Evolutionary conservation across 2,113 vertebrate species (phyloP).

Genomic region (Protomyctophum bolini): DNA sequence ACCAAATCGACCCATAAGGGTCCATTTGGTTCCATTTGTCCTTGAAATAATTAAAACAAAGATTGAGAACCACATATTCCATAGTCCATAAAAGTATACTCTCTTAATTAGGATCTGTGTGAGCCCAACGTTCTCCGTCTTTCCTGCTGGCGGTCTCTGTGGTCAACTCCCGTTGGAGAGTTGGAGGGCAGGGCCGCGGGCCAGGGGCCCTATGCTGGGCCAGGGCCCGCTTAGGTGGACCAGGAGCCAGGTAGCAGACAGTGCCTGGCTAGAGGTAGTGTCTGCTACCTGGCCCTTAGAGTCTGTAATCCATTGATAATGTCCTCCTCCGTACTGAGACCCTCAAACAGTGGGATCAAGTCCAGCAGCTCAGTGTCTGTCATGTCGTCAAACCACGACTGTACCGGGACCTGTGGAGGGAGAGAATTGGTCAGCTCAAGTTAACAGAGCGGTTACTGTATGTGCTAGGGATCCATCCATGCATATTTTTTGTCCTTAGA

Average conservation of each 20-base stretch:
- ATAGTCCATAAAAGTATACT: no score
- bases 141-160: not conserved
- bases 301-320: constrained; percentile 91
- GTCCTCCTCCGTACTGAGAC: constrained; percentile 91
- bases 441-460: no score
- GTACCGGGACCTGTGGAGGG: constrained; percentile 89
- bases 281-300: constrained; percentile 93
- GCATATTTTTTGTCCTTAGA: no score
- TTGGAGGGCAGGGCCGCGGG: not conserved
- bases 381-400: constrained; percentile 99
- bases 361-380: constrained; percentile 95
- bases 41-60: no score
- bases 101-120: no score
- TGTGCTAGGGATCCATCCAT: no score
- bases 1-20: no score
- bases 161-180: constrained; percentile 1
- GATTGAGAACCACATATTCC: no score
- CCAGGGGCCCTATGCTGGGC: not conserved
- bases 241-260: no score
- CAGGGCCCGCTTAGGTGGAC: not conserved
- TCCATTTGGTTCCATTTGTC: no score
- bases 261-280: not conserved
- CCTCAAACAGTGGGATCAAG: constrained; percentile 96
- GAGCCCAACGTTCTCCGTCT: no score
- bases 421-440: not conserved